These are phyloP conservation scores for Phortica variegata DNA, from an alignment of 1,140 invertebrate species.

Conservation along the genomic window DNA sequence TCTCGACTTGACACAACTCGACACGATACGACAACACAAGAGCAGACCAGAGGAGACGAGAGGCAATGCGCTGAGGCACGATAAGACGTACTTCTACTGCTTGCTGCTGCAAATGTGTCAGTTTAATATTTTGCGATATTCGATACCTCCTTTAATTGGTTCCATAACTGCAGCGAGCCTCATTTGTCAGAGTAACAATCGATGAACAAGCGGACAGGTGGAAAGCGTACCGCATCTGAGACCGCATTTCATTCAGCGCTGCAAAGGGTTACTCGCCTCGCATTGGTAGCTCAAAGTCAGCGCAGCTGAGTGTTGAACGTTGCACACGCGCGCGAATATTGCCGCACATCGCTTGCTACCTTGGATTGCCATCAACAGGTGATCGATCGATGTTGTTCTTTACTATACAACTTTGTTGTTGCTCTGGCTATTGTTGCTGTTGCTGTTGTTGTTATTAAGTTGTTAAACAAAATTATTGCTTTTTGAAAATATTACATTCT, in stretches of 20 bases:
- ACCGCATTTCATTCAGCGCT: constrained; percentile 5
- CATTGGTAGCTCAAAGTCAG: constrained; percentile 8
- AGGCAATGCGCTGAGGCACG: too few relatives aligned
- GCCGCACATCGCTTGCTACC: too few relatives aligned
- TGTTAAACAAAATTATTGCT: constrained; percentile 49
- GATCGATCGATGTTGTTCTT: constrained; percentile 22
- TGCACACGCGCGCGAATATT: too few relatives aligned
- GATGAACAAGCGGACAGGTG: constrained; percentile 50
- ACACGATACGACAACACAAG: too few relatives aligned
- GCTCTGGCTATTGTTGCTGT: constrained; percentile 8
- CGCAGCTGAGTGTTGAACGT: constrained; percentile 2
- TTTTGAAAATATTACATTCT: constrained; percentile 5
- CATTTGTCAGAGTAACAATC: constrained; percentile 52
- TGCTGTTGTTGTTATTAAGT: constrained; percentile 42
- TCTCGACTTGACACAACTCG: too few relatives aligned
- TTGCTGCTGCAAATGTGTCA: neutral
- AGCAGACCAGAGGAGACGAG: too few relatives aligned
- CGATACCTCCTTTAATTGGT: constrained; percentile 46
- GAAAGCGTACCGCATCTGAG: constrained; percentile 26
- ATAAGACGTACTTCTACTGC: too few relatives aligned
- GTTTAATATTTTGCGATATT: constrained; percentile 19
- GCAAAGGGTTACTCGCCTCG: constrained; percentile 14
- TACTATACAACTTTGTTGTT: neutral
- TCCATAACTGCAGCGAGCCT: constrained; percentile 39
- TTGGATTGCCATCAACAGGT: constrained; percentile 13